A percentile compares a stretch with the other conserved stretches of the same genome.
Evolutionary conservation across 1,140 invertebrate species (phyloP).

Genomic region (Lasioglossum baleicum): DNA sequence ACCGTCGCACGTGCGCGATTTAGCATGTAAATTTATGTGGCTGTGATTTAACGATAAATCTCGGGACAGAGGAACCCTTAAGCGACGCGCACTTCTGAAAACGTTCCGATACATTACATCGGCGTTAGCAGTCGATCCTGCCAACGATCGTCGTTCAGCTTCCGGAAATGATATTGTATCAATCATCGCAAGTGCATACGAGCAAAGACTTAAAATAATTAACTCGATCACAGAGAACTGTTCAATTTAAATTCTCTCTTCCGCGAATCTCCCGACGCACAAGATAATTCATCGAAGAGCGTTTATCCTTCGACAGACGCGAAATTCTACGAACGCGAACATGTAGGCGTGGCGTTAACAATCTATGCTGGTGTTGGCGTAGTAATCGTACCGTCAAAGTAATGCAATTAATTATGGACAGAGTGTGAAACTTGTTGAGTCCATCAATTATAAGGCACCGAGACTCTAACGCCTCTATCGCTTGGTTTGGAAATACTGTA

Average conservation of each 20-base stretch:
- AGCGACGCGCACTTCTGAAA: neutral
- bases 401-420: no score
- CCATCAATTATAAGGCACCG: no score
- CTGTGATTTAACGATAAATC: slow-evolving; percentile 45
- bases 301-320: neutral
- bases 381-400: slow-evolving; percentile 16
- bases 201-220: neutral
- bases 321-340: slow-evolving; percentile 15
- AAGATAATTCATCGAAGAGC: slow-evolving; percentile 4
- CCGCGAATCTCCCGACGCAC: neutral
- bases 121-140: slow-evolving; percentile 5
- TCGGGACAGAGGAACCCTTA: neutral
- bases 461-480: no score
- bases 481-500: no score
- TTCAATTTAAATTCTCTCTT: neutral
- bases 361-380: neutral
- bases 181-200: neutral
- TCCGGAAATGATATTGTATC: slow-evolving; percentile 8
- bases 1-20: slow-evolving; percentile 39
- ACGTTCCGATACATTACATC: slow-evolving; percentile 1
- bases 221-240: neutral
- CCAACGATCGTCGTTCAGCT: neutral
- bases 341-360: neutral
- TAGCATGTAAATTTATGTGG: slow-evolving; percentile 48
- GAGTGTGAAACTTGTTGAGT: no score